Evolutionary conservation across 2,888 invertebrate genomes (phyloP), one percentile per base, ranked within the genome.

Genomic region (Heliconius ethilla): DNA sequence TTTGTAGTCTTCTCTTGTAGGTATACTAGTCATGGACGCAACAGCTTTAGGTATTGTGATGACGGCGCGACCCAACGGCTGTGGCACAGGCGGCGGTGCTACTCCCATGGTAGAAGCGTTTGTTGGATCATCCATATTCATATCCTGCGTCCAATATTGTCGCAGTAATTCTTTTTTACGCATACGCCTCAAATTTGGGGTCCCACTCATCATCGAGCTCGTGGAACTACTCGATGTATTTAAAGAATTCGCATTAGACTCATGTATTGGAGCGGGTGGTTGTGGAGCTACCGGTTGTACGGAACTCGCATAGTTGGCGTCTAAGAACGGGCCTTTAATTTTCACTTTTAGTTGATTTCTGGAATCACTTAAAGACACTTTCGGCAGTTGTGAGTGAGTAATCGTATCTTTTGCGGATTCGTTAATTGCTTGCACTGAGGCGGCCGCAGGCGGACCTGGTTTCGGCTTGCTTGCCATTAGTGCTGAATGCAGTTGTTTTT

Each of bases 1-100:
- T 85, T 97, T 96, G 86, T 98, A 97, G 86, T 98, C 98, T 82
- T 98, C 97, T 83, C 97, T 95, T 0, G 98, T 97, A 2, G 98
- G 97, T 85, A 98, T 97, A 80, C 96, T 96, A 1, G 97, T 97
- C 96, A 98, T 98, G 15, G 98, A 98, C 33, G 98, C 97, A 13
- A 98, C 97, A 5, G 98, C 98, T 89, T 98, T 98, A 0, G 98
- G 98, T 85, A 98, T 97, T 10, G 97, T 97, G 77, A 97, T 97
- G 51, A 96, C 96, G 7, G 96, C 96, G 73, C 97, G 96, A 80
- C 95, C 95, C 11, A 96, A 89, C 1, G 96, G 95, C 75, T 95
- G 95, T 13, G 96, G 95, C 62, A 94, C 94, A 2, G 96, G 95
- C 55, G 96, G 94, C 9, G 95, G 94, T 72, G 95, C 92, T 25